These are phyloP conservation scores for Chouioia cunea DNA, from an alignment of 2,888 invertebrate genomes.

Conservation along the genomic window DNA sequence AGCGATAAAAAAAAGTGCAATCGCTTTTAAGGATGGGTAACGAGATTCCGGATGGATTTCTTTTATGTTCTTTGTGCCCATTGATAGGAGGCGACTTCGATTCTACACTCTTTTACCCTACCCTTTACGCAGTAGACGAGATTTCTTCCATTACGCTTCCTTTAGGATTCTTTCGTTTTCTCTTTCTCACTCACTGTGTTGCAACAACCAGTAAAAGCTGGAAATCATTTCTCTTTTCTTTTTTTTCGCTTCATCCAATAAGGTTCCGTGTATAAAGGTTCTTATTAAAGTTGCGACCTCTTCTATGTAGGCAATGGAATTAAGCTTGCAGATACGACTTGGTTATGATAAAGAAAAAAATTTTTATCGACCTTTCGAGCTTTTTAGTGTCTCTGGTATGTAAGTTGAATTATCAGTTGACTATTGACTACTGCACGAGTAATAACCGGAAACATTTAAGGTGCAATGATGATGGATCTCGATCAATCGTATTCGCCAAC, in stretches of 20 bases:
- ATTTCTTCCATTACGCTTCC: conserved; percentile 25
- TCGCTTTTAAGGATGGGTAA: conserved; percentile 35
- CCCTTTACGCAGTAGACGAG: conserved; percentile 4
- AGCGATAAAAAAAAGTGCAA: conserved; percentile 27
- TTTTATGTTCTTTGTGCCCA: conserved; percentile 37
- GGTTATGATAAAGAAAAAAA: not conserved
- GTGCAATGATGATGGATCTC: too few species aligned
- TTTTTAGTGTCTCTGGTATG: too few species aligned
- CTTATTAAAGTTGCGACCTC: conserved; percentile 8
- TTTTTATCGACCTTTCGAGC: too few species aligned
- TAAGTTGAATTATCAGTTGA: too few species aligned
- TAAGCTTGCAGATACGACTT: conserved; percentile 7
- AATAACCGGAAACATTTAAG: too few species aligned
- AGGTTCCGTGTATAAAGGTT: not conserved
- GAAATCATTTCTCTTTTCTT: too few species aligned
- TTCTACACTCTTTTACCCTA: not conserved
- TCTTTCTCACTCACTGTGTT: not conserved
- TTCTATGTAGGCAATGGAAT: not conserved
- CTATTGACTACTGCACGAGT: too few species aligned
- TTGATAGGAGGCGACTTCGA: conserved; percentile 33
- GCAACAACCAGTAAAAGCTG: not conserved
- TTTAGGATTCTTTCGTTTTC: conserved; percentile 27
- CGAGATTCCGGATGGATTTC: conserved; percentile 42
- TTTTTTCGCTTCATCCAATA: too few species aligned
- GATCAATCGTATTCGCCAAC: too few species aligned